These are phyloP conservation scores for Chaetoderma sp. DNA, from an alignment of 2,888 invertebrate species.

Conservation along the genomic window DNA sequence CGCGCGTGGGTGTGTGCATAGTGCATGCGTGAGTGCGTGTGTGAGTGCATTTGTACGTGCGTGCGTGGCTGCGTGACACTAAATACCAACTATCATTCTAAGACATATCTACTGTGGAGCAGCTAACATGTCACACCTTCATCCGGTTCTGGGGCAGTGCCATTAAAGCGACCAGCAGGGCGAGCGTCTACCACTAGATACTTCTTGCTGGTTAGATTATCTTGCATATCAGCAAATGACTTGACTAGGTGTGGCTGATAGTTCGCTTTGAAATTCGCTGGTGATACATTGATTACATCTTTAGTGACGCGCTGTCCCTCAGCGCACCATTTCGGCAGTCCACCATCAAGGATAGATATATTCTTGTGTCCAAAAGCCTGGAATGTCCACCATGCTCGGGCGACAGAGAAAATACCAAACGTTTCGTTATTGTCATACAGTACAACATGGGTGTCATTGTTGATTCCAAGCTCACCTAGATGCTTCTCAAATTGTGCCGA, in stretches of 20 bases:
- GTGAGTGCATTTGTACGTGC: no score
- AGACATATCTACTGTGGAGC: no score
- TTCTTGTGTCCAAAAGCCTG: conserved; percentile 56
- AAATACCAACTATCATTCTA: no score
- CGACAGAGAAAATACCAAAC: conserved; percentile 56
- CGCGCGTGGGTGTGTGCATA: no score
- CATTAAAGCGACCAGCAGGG: conserved; percentile 57
- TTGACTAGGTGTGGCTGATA: conserved; percentile 46
- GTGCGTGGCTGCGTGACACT: no score
- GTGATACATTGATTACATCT: conserved; percentile 25
- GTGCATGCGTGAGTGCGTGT: no score
- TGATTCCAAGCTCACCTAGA: conserved; percentile 57
- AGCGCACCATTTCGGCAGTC: conserved; percentile 53
- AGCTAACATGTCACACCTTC: no score
- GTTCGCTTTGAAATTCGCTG: conserved; percentile 42
- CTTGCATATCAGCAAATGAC: conserved; percentile 53
- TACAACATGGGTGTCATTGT: conserved; percentile 57
- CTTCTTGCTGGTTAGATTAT: conserved; percentile 43
- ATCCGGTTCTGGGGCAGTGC: conserved; percentile 60
- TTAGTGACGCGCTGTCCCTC: conserved; percentile 39
- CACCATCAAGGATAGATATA: conserved; percentile 61
- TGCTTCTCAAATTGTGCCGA: conserved; percentile 53
- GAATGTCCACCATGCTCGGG: conserved; percentile 64
- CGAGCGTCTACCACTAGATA: conserved; percentile 61
- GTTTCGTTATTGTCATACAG: conserved; percentile 59